Conservation (phyloP, 2,113 vertebrate species). For the Cercocebus atys region DNA sequence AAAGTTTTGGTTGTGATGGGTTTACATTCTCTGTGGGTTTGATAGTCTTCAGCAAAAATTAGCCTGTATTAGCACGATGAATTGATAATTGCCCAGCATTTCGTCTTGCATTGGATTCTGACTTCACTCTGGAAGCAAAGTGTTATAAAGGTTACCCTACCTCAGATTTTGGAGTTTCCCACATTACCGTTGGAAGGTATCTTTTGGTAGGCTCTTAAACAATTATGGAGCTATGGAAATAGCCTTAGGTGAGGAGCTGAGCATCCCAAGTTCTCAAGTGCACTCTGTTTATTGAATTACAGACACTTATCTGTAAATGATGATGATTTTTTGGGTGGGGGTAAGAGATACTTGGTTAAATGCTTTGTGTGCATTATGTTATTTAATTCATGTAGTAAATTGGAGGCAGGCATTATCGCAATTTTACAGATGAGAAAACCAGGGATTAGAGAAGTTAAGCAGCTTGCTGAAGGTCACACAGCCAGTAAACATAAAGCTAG, state of each 20-base stretch:
- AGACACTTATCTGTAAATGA: neutral
- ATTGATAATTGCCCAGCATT: neutral
- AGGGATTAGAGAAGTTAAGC: neutral
- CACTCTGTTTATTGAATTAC: neutral
- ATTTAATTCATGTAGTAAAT: neutral
- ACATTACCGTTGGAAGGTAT: neutral
- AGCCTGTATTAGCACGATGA: neutral
- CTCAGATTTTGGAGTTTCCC: neutral
- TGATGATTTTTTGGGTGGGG: neutral
- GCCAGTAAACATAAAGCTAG: neutral
- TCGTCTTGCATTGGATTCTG: neutral
- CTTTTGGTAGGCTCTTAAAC: neutral
- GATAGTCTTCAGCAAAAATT: neutral
- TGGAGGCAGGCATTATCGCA: neutral
- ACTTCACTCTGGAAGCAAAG: neutral
- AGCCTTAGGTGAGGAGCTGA: neutral
- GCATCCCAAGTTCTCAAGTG: neutral
- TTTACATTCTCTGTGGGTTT: slow-evolving; percentile 25
- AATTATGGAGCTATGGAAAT: neutral
- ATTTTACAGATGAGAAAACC: neutral
- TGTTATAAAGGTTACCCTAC: neutral
- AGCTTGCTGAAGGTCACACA: neutral
- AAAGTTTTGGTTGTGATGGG: neutral
- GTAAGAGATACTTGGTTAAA: neutral
- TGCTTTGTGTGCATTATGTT: neutral